phyloP scores from a whole-genome alignment of 1,140 invertebrate species.

The Megalonaias nervosa region DNA sequence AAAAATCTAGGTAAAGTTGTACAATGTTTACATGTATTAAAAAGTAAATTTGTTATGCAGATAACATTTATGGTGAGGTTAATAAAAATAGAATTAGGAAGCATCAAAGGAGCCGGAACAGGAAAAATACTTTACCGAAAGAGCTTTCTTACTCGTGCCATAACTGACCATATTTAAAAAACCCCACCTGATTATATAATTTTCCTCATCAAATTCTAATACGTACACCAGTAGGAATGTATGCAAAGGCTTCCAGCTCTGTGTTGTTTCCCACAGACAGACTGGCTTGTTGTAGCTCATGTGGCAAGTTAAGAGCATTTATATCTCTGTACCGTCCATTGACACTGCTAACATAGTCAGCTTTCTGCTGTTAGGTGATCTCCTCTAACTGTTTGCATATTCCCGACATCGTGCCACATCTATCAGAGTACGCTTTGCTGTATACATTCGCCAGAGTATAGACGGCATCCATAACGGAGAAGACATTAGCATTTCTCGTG shows the following conservation, averaged over 20 bases:
- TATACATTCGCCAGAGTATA: slow-evolving; percentile 14
- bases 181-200: slow-evolving; percentile 1
- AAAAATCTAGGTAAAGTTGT: too few relatives aligned
- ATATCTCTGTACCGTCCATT: slow-evolving; percentile 26
- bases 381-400: slow-evolving; percentile 1
- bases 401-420: not conserved
- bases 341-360: not conserved
- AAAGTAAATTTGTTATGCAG: too few relatives aligned
- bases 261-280: not conserved
- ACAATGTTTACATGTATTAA: too few relatives aligned
- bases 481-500: not conserved
- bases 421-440: not conserved
- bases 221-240: too few relatives aligned
- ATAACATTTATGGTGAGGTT: too few relatives aligned
- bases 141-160: too few relatives aligned
- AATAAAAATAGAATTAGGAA: too few relatives aligned
- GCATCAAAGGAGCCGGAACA: too few relatives aligned
- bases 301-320: slow-evolving; percentile 5
- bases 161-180: too few relatives aligned
- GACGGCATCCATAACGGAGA: slow-evolving; percentile 18
- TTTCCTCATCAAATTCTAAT: slow-evolving; percentile 31
- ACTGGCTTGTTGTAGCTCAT: slow-evolving; percentile 2
- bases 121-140: too few relatives aligned
- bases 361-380: not conserved
- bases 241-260: not conserved